Conservation (phyloP, 2,888 invertebrate species). For the Hydriomena furcata region DNA sequence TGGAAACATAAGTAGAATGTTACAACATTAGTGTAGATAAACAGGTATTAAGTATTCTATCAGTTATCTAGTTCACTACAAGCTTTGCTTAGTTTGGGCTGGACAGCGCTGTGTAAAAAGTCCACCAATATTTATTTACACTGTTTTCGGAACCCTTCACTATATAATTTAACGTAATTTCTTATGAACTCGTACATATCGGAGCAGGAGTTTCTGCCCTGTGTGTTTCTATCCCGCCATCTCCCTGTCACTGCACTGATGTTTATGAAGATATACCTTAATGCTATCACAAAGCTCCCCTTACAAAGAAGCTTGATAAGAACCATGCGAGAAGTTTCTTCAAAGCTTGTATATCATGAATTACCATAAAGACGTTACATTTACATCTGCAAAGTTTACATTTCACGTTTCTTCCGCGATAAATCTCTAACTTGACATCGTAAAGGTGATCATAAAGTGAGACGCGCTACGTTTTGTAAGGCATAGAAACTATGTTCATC, state of each 20-base stretch:
- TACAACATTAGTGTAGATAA: too few species aligned
- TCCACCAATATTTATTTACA: too few species aligned
- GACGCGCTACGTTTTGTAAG: constrained; percentile 10
- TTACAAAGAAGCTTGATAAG: constrained; percentile 14
- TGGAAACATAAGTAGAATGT: too few species aligned
- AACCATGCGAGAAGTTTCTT: constrained; percentile 16
- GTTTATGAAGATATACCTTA: background rate
- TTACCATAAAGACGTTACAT: constrained; percentile 28
- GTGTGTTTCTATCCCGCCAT: too few species aligned
- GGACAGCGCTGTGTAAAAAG: too few species aligned
- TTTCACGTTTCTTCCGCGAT: constrained; percentile 38
- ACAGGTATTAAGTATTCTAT: too few species aligned
- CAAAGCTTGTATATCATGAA: constrained; percentile 20
- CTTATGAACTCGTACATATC: too few species aligned
- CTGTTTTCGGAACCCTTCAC: too few species aligned
- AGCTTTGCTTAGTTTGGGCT: too few species aligned
- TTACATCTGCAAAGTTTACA: constrained; percentile 28
- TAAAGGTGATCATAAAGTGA: constrained; percentile 37
- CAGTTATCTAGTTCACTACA: too few species aligned
- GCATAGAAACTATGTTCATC: constrained; percentile 8
- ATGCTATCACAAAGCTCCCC: background rate
- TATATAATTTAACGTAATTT: too few species aligned
- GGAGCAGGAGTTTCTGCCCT: too few species aligned
- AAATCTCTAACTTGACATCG: constrained; percentile 39
- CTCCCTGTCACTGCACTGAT: background rate